Percentiles rank a stretch among this genome's conserved stretches.
Evolutionary conservation across 1,140 invertebrate species (phyloP).

Genomic region (Sitobion miscanthi): DNA sequence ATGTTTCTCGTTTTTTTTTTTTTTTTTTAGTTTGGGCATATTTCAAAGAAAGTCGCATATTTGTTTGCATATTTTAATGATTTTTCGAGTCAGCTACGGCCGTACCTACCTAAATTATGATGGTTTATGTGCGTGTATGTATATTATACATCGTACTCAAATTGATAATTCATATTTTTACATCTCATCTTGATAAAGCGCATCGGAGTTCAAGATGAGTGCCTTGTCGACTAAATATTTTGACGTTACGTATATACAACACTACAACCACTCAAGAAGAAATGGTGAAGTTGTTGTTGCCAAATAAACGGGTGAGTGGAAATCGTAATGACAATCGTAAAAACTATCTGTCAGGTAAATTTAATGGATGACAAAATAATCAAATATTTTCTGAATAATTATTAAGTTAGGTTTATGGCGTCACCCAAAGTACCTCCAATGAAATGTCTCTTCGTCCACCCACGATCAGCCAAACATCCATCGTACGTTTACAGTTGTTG

Average conservation of each 20-base stretch:
- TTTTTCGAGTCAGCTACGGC: neutral
- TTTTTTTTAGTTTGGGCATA: neutral
- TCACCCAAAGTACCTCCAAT: neutral
- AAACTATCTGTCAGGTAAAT: neutral
- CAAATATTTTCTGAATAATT: neutral
- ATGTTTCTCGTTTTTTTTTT: neutral
- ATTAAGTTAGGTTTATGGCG: neutral
- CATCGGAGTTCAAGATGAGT: neutral
- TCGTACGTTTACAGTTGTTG: neutral
- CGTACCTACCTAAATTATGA: neutral
- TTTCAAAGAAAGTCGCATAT: neutral
- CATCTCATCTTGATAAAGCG: neutral
- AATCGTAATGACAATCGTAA: neutral
- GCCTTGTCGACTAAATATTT: neutral
- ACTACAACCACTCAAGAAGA: neutral
- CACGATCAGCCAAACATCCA: neutral
- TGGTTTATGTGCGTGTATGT: neutral
- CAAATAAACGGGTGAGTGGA: neutral
- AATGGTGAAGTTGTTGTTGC: neutral
- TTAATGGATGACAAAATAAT: neutral
- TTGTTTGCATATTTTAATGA: neutral
- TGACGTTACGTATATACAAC: neutral
- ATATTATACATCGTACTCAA: neutral
- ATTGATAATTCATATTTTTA: conserved; percentile 1
- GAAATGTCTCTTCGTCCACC: neutral